Evolutionary conservation across 1,140 invertebrate genomes (phyloP).

Genomic region (Linepithema humile): DNA sequence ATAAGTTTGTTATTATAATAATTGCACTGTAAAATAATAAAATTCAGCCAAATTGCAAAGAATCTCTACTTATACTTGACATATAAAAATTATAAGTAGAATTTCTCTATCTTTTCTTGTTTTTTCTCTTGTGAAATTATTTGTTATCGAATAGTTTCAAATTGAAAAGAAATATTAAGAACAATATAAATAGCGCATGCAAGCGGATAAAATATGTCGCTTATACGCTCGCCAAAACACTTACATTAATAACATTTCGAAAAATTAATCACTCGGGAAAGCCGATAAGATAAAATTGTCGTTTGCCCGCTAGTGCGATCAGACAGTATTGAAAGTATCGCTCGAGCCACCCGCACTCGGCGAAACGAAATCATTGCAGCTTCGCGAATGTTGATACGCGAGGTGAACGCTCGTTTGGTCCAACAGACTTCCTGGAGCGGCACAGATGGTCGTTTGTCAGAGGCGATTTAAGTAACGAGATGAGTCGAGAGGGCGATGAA

Average conservation of each 20-base stretch:
- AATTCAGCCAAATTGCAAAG: no score
- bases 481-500: constrained; percentile 36
- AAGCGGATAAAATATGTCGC: neutral
- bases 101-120: no score
- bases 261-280: neutral
- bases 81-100: no score
- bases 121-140: no score
- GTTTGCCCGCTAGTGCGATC: constrained; percentile 19
- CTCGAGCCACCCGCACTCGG: neutral
- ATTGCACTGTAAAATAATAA: no score
- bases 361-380: constrained; percentile 10
- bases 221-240: neutral
- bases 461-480: constrained; percentile 36
- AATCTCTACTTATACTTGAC: no score
- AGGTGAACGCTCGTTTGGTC: neutral
- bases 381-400: constrained; percentile 1
- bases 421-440: neutral
- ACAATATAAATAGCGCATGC: neutral
- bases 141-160: neutral
- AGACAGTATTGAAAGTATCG: constrained; percentile 24
- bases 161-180: neutral
- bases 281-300: constrained; percentile 3
- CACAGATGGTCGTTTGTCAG: constrained; percentile 18
- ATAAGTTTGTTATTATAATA: no score
- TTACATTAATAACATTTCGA: neutral